phyloP scores from a whole-genome alignment of 2,113 vertebrate species.

The Chitala chitala region DNA sequence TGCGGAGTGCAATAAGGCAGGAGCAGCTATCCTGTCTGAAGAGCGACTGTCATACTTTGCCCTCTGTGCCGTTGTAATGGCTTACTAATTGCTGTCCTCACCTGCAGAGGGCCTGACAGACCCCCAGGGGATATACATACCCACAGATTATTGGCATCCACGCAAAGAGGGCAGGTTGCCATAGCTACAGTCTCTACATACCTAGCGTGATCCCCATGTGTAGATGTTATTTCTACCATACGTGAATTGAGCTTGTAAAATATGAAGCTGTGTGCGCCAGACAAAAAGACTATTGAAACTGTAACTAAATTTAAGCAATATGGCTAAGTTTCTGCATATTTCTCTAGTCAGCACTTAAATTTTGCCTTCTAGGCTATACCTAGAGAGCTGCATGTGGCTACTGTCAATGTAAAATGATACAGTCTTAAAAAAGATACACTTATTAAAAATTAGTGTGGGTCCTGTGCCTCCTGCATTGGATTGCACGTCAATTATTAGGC shows the following conservation, averaged over 20 bases:
- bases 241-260: no score
- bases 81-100: background rate
- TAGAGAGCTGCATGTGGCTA: no score
- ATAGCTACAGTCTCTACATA: background rate
- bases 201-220: background rate
- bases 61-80: no score
- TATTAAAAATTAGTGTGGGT: slow-evolving; percentile 12
- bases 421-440: background rate
- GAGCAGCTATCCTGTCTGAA: no score
- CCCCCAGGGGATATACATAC: background rate
- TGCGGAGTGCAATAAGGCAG: background rate
- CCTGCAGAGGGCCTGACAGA: background rate
- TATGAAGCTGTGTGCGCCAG: no score
- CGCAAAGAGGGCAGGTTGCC: background rate
- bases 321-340: no score
- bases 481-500: background rate
- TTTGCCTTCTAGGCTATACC: no score
- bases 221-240: background rate
- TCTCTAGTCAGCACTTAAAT: no score
- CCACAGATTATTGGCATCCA: background rate
- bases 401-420: background rate
- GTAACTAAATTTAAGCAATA: no score
- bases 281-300: no score
- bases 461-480: background rate
- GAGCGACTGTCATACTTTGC: no score